Conservation (phyloP, 1,140 invertebrate species). For the Dreissena polymorpha region DNA sequence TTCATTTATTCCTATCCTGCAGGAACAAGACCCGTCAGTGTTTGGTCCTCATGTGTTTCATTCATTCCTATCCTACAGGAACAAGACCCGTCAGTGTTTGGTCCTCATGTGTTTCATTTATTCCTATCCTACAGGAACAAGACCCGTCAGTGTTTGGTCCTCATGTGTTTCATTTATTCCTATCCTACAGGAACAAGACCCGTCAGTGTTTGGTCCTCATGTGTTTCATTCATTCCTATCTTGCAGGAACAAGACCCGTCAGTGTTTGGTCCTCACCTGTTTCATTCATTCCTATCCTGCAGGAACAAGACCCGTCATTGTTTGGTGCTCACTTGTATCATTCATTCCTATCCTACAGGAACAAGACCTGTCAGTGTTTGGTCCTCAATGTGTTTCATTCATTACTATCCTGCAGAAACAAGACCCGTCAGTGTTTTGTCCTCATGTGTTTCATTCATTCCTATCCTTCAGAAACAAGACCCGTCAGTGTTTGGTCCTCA, state of each 20-base stretch:
- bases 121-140: too few relatives aligned
- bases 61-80: too few relatives aligned
- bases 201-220: conserved; percentile 62
- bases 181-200: conserved; percentile 77
- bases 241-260: conserved; percentile 76
- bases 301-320: conserved; percentile 74
- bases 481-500: conserved; percentile 65
- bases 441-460: too few relatives aligned
- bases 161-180: too few relatives aligned
- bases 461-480: too few relatives aligned
- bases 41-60: conserved; percentile 60
- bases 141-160: conserved; percentile 71
- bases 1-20: too few relatives aligned
- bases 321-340: conserved; percentile 60
- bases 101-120: conserved; percentile 48
- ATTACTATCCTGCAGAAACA: too few relatives aligned
- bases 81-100: conserved; percentile 74
- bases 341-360: too few relatives aligned
- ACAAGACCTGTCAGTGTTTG: conserved; percentile 74
- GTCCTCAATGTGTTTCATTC: too few relatives aligned
- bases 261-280: conserved; percentile 57
- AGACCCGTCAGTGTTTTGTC: conserved; percentile 71
- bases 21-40: conserved; percentile 74
- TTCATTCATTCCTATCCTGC: too few relatives aligned
- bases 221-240: too few relatives aligned